These are phyloP conservation scores for Xylocopa sonorina DNA, from an alignment of 1,140 invertebrate genomes.

Conservation along the genomic window DNA sequence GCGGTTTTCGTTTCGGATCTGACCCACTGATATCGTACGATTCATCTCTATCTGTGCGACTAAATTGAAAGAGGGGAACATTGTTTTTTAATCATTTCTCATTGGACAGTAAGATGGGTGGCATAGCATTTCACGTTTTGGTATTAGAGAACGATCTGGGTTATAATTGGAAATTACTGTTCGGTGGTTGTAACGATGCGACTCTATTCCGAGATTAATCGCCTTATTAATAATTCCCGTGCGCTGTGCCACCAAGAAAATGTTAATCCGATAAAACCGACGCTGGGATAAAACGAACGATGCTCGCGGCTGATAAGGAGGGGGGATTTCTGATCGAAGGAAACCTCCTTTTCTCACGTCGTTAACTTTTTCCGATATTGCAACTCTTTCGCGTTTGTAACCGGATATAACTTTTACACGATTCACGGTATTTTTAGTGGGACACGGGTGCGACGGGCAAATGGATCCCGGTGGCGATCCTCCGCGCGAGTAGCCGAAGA, in stretches of 20 bases:
- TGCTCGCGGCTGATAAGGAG: slow-evolving; percentile 29
- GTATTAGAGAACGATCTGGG: no score
- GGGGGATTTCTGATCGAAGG: slow-evolving; percentile 22
- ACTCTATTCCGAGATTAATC: slow-evolving; percentile 9
- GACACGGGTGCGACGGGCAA: not conserved
- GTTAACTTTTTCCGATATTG: slow-evolving; percentile 34
- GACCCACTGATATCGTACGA: not conserved
- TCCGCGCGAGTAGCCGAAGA: not conserved
- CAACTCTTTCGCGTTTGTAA: slow-evolving; percentile 31
- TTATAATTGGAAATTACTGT: no score
- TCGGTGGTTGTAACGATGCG: not conserved
- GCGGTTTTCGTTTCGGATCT: not conserved
- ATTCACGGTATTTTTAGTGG: slow-evolving; percentile 36
- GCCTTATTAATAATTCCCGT: slow-evolving; percentile 27
- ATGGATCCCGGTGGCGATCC: not conserved
- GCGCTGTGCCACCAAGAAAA: slow-evolving; percentile 6
- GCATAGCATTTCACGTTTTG: no score
- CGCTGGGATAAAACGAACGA: slow-evolving; percentile 8
- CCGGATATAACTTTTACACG: slow-evolving; percentile 29
- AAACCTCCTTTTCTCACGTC: slow-evolving; percentile 33
- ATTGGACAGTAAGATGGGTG: no score
- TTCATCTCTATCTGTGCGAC: no score
- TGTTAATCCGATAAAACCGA: slow-evolving; percentile 7
- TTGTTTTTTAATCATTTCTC: no score
- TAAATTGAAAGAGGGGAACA: no score